Conservation (phyloP, 2,113 vertebrate genomes). For the Saguinus imperator region DNA sequence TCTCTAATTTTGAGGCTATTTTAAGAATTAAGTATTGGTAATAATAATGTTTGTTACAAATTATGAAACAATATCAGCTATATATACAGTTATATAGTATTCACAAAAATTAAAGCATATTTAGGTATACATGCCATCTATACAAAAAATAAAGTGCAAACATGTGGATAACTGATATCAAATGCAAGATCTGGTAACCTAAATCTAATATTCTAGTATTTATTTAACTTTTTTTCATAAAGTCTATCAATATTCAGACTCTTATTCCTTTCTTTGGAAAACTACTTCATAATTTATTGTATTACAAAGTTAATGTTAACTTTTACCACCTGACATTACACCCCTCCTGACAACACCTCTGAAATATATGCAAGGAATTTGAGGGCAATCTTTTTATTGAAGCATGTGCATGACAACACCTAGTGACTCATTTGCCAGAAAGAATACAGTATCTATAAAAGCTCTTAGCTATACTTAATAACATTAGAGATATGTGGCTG, state of each 20-base stretch:
- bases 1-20: not conserved
- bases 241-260: not conserved
- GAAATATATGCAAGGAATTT: not conserved
- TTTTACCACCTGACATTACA: not conserved
- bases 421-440: not conserved
- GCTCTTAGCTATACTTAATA: not conserved
- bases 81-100: not conserved
- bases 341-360: not conserved
- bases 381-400: not conserved
- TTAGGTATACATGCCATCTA: not conserved
- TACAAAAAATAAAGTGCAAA: not conserved
- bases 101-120: not conserved
- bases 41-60: not conserved
- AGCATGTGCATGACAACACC: not conserved
- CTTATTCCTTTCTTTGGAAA: constrained; percentile 5
- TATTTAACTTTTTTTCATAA: constrained; percentile 21
- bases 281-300: not conserved
- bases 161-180: not conserved
- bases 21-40: not conserved
- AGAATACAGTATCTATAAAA: not conserved
- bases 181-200: not conserved
- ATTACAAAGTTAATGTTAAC: not conserved
- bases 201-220: not conserved
- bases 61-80: not conserved
- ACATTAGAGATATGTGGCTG: not conserved